Percentiles rank a stretch among this genome's conserved stretches.
phyloP scores from a whole-genome alignment of 92 coral and sea anemone species.

The Pocillopora grandis region DNA sequence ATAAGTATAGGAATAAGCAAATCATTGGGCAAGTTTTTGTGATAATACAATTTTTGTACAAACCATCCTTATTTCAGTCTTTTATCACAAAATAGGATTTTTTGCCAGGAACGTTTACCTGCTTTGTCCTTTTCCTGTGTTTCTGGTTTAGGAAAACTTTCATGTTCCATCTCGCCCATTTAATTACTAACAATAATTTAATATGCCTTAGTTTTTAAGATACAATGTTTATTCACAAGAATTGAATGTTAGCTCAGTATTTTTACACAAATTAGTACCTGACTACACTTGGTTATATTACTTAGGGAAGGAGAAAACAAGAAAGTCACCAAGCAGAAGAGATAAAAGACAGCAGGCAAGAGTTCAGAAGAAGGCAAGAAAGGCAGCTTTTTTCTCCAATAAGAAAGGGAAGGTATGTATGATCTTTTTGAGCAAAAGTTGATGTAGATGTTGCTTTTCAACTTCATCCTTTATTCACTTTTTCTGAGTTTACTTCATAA shows the following conservation, averaged over 20 bases:
- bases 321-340: conserved; percentile 47
- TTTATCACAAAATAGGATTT: too few relatives aligned
- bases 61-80: too few relatives aligned
- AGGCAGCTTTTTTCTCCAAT: conserved; percentile 45
- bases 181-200: too few relatives aligned
- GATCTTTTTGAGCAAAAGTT: too few relatives aligned
- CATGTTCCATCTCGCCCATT: too few relatives aligned
- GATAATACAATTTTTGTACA: too few relatives aligned
- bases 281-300: not conserved
- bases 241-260: not conserved
- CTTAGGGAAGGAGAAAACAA: conserved; percentile 32
- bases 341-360: conserved; percentile 45
- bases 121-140: too few relatives aligned
- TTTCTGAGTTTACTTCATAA: too few relatives aligned
- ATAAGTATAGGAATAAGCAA: too few relatives aligned
- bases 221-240: not conserved
- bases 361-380: conserved; percentile 55
- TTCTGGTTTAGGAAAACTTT: too few relatives aligned
- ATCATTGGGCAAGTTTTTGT: too few relatives aligned
- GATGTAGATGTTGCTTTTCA: not conserved
- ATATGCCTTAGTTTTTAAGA: not conserved
- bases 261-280: not conserved
- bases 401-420: conserved; percentile 34
- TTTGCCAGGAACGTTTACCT: too few relatives aligned
- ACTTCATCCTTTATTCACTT: not conserved